A percentile compares a stretch with the other conserved stretches of the same genome.
phyloP scores from a whole-genome alignment of 2,888 invertebrate species.

The Ectemnius continuus region DNA sequence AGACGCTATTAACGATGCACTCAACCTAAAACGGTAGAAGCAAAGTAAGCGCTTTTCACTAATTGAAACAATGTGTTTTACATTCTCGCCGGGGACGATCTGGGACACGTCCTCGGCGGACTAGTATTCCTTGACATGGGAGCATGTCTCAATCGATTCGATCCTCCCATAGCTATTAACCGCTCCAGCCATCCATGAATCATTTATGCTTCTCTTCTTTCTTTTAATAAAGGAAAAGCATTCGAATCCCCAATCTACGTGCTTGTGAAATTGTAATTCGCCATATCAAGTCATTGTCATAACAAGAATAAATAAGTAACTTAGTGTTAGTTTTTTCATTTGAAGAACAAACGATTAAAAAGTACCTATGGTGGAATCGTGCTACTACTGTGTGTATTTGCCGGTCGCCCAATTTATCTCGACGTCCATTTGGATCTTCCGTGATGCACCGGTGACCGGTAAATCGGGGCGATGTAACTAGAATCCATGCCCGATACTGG shows the following conservation, averaged over 20 bases:
- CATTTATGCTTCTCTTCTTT: neutral
- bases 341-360: too few species aligned
- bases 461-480: conserved; percentile 32
- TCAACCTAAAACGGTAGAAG: neutral
- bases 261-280: too few species aligned
- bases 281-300: too few species aligned
- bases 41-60: neutral
- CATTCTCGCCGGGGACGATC: neutral
- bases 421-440: conserved; percentile 22
- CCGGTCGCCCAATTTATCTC: neutral
- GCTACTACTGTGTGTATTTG: neutral
- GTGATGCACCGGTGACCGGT: conserved; percentile 42
- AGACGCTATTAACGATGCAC: neutral
- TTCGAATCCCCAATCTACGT: too few species aligned
- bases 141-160: conserved; percentile 31
- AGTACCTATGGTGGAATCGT: too few species aligned
- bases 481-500: conserved; percentile 35
- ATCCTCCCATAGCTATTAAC: conserved; percentile 23
- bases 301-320: too few species aligned
- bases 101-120: conserved; percentile 26
- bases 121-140: conserved; percentile 39
- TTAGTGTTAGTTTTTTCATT: too few species aligned
- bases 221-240: neutral
- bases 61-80: neutral
- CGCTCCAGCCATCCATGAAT: neutral